A percentile compares a stretch with the other conserved stretches of the same genome.
phyloP scores from a whole-genome alignment of 2,113 vertebrate species.

The Eulacestoma nigropectus region DNA sequence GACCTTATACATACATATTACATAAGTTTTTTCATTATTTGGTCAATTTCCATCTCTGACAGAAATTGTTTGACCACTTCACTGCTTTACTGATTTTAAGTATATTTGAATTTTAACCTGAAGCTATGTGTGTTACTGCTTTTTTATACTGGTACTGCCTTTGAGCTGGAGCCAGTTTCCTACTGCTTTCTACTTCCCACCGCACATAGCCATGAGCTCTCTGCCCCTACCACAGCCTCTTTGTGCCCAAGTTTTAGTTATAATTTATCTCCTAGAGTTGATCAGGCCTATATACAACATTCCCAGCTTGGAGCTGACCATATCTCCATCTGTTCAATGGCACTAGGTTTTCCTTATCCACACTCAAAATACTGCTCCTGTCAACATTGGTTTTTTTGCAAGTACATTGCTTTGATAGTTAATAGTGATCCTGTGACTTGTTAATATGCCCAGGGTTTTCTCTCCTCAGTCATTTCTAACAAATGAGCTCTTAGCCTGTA shows the following conservation, averaged over 20 bases:
- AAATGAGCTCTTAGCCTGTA: conserved; percentile 13
- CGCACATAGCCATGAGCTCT: accelerated
- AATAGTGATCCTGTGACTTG: conserved; percentile 8
- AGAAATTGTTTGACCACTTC: background rate
- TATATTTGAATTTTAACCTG: background rate
- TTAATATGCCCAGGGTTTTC: background rate
- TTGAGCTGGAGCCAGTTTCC: background rate
- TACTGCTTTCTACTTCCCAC: background rate
- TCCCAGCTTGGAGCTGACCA: background rate
- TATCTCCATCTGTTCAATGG: background rate
- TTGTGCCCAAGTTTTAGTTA: background rate
- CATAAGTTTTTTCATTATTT: background rate
- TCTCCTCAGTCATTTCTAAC: conserved; percentile 26
- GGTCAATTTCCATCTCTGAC: background rate
- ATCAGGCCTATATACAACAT: background rate
- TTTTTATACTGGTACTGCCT: background rate
- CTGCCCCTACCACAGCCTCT: background rate
- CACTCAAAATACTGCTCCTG: background rate
- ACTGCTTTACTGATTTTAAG: background rate
- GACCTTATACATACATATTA: background rate
- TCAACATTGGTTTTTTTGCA: background rate
- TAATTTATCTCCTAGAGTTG: background rate
- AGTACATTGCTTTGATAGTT: background rate
- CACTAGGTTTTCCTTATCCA: background rate
- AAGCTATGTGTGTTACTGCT: background rate